Base-by-base conservation (phyloP, 53 echinoderm and acorn worm genomes). In the Patiria pectinifera region DNA sequence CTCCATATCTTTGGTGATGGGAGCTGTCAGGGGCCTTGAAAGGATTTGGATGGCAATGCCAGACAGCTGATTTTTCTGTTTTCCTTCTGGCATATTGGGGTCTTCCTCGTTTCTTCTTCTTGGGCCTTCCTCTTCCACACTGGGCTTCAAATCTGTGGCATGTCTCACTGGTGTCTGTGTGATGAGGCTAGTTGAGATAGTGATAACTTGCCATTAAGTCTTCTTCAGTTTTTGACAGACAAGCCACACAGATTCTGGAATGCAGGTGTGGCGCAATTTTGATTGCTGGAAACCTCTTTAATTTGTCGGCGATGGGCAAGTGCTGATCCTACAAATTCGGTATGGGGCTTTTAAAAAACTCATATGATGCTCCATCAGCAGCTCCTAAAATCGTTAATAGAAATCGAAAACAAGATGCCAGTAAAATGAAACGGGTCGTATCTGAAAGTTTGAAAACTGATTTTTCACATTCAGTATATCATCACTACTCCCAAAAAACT, bases 81-180 rank as follows among this genome's bases (percentile, higher is more conserved):
- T 83, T 58, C 23, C 23, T 59, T 47, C 14, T 83, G 49, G 83
- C 23, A 58, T 24, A 47, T 83, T 47, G 83, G 83, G 83, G 83
- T 83, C 83, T n/a, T 83, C 83, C 83, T 83, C 83, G 48, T 25
- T 83, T 83, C 83, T 83, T 83, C 22, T 83, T 83, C 49, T 23
- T 47, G 24, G 83, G 82, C 83, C 83, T 83, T 23, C 83, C 83
- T 83, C 83, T 58, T 58, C 22, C 53, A 14, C 83, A 83, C 59
- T 62, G 83, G 53, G 19, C 61, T 48, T 48, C 13, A 59, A 53
- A 83, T 61, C 24, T 7, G 18, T 83, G n/a, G 53, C 83, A 83
- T 83, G 25, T 83, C n/a, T 3, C 13, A 25, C 83, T 49, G 14
- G 59, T 58, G 19, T 83, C 18, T 60, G 53, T n/a, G 53, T 83